These are phyloP conservation scores for Euproctis similis DNA, from an alignment of 2,888 invertebrate genomes.

Conservation along the genomic window DNA sequence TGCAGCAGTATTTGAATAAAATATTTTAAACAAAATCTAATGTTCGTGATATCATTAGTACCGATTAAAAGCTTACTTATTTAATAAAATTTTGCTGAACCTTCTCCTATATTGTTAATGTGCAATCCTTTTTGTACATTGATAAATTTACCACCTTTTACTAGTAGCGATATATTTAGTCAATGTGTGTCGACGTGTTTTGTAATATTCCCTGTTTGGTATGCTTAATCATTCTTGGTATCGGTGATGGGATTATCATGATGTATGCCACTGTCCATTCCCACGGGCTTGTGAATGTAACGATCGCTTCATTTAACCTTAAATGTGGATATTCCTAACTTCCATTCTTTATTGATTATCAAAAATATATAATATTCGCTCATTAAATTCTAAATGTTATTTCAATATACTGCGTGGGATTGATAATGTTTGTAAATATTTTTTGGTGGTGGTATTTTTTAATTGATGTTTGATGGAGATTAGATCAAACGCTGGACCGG, in stretches of 20 bases:
- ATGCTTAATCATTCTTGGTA: conserved; percentile 75
- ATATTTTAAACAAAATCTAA: neutral
- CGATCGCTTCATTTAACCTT: conserved; percentile 26
- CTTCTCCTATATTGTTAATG: conserved; percentile 13
- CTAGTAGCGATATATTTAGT: conserved; percentile 19
- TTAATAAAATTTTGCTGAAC: conserved; percentile 10
- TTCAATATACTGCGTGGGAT: conserved; percentile 9
- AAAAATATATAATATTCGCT: conserved; percentile 9
- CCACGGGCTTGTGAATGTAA: conserved; percentile 42
- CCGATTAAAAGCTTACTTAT: conserved; percentile 7
- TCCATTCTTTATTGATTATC: conserved; percentile 9
- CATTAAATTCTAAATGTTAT: conserved; percentile 5
- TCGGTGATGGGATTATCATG: conserved; percentile 63
- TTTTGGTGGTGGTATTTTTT: conserved; percentile 36
- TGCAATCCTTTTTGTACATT: conserved; percentile 10
- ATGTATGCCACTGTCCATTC: conserved; percentile 51
- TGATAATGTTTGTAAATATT: neutral
- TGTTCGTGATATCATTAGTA: neutral
- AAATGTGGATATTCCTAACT: conserved; percentile 26
- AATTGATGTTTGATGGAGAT: conserved; percentile 29
- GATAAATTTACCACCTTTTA: conserved; percentile 17
- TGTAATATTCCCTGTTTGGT: conserved; percentile 58
- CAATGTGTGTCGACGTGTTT: conserved; percentile 23
- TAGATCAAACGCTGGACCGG: conserved; percentile 70
- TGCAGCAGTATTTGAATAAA: conserved; percentile 15